Base-by-base conservation (phyloP, 2,797 vertebrate species). In the Vespertilio murinus region DNA sequence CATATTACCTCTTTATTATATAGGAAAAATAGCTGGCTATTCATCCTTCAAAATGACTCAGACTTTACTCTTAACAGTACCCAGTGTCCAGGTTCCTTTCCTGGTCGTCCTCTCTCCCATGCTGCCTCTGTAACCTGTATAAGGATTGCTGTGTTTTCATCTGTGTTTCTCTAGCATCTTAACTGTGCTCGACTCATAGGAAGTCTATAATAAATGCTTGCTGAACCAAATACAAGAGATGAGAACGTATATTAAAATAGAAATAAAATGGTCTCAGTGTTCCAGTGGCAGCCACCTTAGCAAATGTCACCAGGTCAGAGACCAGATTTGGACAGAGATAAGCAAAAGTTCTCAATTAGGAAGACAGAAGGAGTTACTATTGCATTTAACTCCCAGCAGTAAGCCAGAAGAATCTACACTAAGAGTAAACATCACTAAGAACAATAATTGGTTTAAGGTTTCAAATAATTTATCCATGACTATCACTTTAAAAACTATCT, bases 401-500 rank as follows among this genome's bases (percentile, higher is more conserved):
- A 65, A 83, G 22, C 74, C 67, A 84, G 23, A 94, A 91, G 61
- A 88, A 59, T 59, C 16, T 45, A 89, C 17, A 75, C 59, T 67
- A 22, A 69, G 2, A 64, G 49, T 79, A 69, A 93, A 80, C 70
- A 64, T 49, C 59, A 80, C 30, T 38, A 42, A 69, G 56, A 87
- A 77, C 78, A 82, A 67, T n/a, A 79, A 64, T 0, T 11, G 54
- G 67, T 11, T 12, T 71, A 79, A 78, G 9, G 35, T 14, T 71
- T 78, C 64, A 74, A 69, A 69, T 81, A 6, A 89, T 49, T 95
- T 77, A 92, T 28, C 33, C 6, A 64, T 28, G n/a, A 8, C 33
- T 90, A 33, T 71, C 45, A 82, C 54, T 80, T 91, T 69, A 88
- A 85, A 73, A 71, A n/a, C 30, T 81, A 74, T 56, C 25, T 79